These are phyloP conservation scores for Sipha flava DNA, from an alignment of 1,140 invertebrate genomes.

Conservation along the genomic window DNA sequence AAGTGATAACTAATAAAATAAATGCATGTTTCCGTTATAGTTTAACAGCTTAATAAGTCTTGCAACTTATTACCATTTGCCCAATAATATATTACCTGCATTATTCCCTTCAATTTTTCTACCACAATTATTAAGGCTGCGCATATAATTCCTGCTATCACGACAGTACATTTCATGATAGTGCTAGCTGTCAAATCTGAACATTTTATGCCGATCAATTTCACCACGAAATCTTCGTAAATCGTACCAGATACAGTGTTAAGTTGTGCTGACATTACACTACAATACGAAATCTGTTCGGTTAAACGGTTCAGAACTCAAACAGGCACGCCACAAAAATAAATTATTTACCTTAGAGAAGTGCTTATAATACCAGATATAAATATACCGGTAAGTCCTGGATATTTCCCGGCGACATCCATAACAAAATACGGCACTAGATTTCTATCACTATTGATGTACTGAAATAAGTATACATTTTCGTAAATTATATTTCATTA, in stretches of 20 bases:
- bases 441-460: conserved; percentile 47
- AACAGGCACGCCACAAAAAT: not conserved
- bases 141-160: conserved; percentile 55
- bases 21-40: not conserved
- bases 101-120: conserved; percentile 53
- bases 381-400: conserved; percentile 57
- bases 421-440: conserved; percentile 56
- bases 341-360: conserved; percentile 54
- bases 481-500: not conserved
- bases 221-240: conserved; percentile 68
- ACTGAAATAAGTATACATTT: conserved; percentile 30
- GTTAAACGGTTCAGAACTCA: no score
- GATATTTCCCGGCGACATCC: conserved; percentile 50
- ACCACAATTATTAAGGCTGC: conserved; percentile 59
- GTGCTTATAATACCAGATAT: conserved; percentile 61
- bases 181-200: conserved; percentile 55
- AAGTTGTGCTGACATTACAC: conserved; percentile 68
- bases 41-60: not conserved
- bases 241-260: conserved; percentile 75
- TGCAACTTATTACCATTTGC: no score
- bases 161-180: conserved; percentile 56
- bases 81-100: conserved; percentile 1
- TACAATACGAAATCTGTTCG: no score
- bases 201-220: conserved; percentile 45
- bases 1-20: conserved; percentile 49